A percentile compares a stretch with the other conserved stretches of the same genome.
Evolutionary conservation across 2,888 invertebrate species (phyloP).

Genomic region (Drosophila conformis): DNA sequence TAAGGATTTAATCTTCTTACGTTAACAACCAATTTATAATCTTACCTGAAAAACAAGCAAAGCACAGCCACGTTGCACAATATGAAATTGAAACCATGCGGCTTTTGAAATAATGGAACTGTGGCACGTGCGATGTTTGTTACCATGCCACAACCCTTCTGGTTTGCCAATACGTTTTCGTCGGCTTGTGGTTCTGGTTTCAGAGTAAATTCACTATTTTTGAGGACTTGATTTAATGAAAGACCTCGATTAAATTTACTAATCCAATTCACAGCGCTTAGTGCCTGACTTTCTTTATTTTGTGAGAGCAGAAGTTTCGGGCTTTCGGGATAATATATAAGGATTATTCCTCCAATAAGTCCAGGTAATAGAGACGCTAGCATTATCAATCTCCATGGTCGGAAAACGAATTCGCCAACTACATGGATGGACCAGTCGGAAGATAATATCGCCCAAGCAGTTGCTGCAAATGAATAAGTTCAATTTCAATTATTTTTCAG

Average conservation of each 20-base stretch:
- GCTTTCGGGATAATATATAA: conserved; percentile 75
- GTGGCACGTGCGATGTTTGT: conserved; percentile 74
- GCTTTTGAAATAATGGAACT: conserved; percentile 78
- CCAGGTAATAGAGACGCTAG: conserved; percentile 74
- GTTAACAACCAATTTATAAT: background rate
- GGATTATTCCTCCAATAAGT: conserved; percentile 66
- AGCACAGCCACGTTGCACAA: conserved; percentile 68
- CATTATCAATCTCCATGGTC: conserved; percentile 80
- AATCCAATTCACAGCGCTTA: conserved; percentile 74
- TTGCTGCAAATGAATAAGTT: conserved; percentile 50
- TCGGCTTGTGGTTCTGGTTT: conserved; percentile 66
- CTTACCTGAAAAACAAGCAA: conserved; percentile 77
- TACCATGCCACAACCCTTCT: conserved; percentile 62
- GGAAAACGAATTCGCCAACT: conserved; percentile 68
- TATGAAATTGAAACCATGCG: conserved; percentile 72
- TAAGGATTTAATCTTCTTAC: background rate
- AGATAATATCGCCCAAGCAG: conserved; percentile 76
- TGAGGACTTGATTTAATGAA: conserved; percentile 56
- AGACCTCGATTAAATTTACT: conserved; percentile 70
- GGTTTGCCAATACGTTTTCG: conserved; percentile 52
- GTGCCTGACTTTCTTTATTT: conserved; percentile 60
- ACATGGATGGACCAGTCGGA: conserved; percentile 73
- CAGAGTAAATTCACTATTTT: conserved; percentile 49
- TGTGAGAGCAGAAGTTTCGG: conserved; percentile 76
- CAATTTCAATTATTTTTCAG: background rate